Evolutionary conservation across 1,140 invertebrate genomes (phyloP), one percentile per base, ranked within the genome.

Genomic region (Brachionus calyciflorus): DNA sequence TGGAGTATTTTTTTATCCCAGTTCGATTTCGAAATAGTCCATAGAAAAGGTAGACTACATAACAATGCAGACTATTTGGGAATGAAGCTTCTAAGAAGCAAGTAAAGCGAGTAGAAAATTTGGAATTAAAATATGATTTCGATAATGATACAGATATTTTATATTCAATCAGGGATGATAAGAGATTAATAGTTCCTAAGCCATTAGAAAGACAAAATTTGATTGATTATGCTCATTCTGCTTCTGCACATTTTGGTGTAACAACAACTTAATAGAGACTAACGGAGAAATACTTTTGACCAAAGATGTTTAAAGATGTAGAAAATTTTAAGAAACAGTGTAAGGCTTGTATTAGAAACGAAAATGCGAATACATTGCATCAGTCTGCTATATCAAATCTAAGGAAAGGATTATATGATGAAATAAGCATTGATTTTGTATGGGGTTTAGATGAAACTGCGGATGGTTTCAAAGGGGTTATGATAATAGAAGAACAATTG

Each of bases 401-500:
- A 24, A 30, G 28, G 1, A 65, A 24, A 65, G 60, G 60, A 65
- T 21, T 41, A 9, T 30, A 41, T 30, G 30, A 65, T 46, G 41
- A 46, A 65, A 65, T 65, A 65, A 46, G 60, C n/a, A 46, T 65
- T 19, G 28, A 65, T 46, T 46, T 65, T 24, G 60, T 65, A 0
- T 65, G 33, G 33, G 60, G 60, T 24, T 14, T 65, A 46, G 33
- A 40, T 41, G 41, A 40, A 10, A 33, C 60, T 6, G 33, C 7
- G 33, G 60, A 65, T 0, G 60, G 4, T 41, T 65, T 28, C 33
- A 65, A 65, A 46, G 55, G 60, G 33, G 33, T 10, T 7, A 40
- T 33, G 41, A 46, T 65, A 7, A 65, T 65, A 65, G 41, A 40
- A 65, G 60, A 65, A 46, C 41, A 65, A 1, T 14, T 65, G 1